A percentile compares a stretch with the other conserved stretches of the same genome.
Conservation (phyloP, 2,888 invertebrate genomes). For the Eugnorisma glareosa region DNA sequence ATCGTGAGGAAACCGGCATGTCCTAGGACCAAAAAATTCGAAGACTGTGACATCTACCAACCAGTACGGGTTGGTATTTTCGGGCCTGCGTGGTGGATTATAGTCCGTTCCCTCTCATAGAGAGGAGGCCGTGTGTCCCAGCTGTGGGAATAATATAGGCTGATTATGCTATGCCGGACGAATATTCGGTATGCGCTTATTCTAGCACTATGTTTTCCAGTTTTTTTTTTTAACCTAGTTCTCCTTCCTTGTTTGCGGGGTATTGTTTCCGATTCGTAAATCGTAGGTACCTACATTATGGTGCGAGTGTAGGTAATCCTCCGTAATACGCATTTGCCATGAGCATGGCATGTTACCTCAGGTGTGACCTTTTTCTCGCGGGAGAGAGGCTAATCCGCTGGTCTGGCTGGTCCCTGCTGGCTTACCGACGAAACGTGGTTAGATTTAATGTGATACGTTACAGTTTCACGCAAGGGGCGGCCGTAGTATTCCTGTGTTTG, state of each 20-base stretch:
- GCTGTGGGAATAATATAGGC: too few relatives aligned
- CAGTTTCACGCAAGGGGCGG: slow-evolving; percentile 24
- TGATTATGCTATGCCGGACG: too few relatives aligned
- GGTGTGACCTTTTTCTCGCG: slow-evolving; percentile 52
- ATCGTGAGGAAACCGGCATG: too few relatives aligned
- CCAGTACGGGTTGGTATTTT: too few relatives aligned
- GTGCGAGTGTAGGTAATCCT: slow-evolving; percentile 29
- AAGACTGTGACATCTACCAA: too few relatives aligned
- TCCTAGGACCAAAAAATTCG: too few relatives aligned
- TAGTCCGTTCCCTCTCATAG: too few relatives aligned
- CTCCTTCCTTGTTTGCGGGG: slow-evolving; percentile 39
- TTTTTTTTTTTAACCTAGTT: slow-evolving; percentile 59
- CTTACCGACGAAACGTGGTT: slow-evolving; percentile 44
- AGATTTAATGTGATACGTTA: slow-evolving; percentile 44
- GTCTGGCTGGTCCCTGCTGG: slow-evolving; percentile 24
- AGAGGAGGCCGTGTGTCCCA: too few relatives aligned
- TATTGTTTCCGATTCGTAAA: slow-evolving; percentile 36
- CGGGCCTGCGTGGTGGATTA: too few relatives aligned
- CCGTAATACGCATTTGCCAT: slow-evolving; percentile 37
- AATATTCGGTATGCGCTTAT: slow-evolving; percentile 45
- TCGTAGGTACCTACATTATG: too few relatives aligned
- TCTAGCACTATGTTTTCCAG: slow-evolving; percentile 40
- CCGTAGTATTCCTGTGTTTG: neutral
- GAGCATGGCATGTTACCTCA: slow-evolving; percentile 38
- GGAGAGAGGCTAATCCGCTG: slow-evolving; percentile 49